phyloP scores from a whole-genome alignment of 2,888 invertebrate genomes.

The Drosophila leonis region DNA sequence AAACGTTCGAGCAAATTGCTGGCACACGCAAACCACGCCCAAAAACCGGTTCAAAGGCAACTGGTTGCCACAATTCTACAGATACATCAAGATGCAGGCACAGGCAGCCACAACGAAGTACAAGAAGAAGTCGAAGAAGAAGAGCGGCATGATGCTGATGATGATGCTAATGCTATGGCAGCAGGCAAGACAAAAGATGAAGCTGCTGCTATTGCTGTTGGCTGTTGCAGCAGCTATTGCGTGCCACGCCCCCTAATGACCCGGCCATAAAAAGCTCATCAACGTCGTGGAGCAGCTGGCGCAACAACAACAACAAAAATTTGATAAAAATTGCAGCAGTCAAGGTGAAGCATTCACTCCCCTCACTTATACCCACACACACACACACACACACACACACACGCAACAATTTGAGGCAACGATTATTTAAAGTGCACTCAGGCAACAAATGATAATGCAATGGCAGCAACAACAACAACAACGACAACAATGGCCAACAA shows the following conservation, averaged over 20 bases:
- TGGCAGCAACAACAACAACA: constrained; percentile 40
- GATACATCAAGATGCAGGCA: constrained; percentile 61
- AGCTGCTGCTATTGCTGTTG: constrained; percentile 11
- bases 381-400: neutral
- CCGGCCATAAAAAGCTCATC: constrained; percentile 77
- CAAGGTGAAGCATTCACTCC: constrained; percentile 43
- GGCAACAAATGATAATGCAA: constrained; percentile 78
- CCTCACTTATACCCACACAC: neutral
- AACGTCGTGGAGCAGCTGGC: constrained; percentile 67
- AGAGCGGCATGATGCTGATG: constrained; percentile 33
- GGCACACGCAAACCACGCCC: constrained; percentile 74
- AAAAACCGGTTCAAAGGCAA: constrained; percentile 57
- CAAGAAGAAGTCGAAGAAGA: constrained; percentile 14
- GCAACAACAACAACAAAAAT: constrained; percentile 43
- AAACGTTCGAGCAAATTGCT: constrained; percentile 74
- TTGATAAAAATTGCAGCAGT: constrained; percentile 76
- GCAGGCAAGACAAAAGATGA: constrained; percentile 59
- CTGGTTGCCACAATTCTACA: constrained; percentile 31
- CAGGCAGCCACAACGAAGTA: constrained; percentile 24
- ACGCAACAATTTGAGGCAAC: constrained; percentile 74
- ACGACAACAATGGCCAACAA: constrained; percentile 37
- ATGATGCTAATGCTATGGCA: constrained; percentile 55
- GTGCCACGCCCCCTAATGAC: constrained; percentile 78
- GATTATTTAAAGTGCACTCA: constrained; percentile 79
- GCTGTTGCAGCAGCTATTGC: constrained; percentile 30